Base-by-base conservation (phyloP, 2,888 invertebrate species). In the Cerceris ruficornis region DNA sequence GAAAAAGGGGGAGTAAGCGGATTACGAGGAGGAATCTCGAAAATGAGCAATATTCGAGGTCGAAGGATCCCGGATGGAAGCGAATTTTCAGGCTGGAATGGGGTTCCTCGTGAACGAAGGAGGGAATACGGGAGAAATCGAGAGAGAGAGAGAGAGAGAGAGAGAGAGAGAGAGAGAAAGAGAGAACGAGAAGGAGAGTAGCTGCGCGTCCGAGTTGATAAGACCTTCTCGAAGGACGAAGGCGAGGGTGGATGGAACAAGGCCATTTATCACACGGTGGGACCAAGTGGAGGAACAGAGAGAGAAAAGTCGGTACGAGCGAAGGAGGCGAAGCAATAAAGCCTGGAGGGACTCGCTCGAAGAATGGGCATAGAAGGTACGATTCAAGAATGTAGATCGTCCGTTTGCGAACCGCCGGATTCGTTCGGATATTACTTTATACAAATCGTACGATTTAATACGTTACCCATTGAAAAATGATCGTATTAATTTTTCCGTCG, bases 251-350 rank as follows among this genome's bases (percentile, higher is more conserved):
- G 89, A 87, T 86, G 87, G 85, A 87, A 86, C 85, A 81, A 80
- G 87, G 83, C 87, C 89, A 90, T 91, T 89, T 90, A 90, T 91
- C 90, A 91, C 88, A 74, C 80, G 82, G 82, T 83, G 83, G 86
- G 83, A 88, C 87, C 90, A 91, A 90, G 90, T 90, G 90, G 87
- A 86, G 85, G 83, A 89, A 81, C 80, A 72, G 78, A 55, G 77
- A 75, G 81, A 66, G 61, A 65, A 59, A 66, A 68, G 68, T 72
- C 79, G 55, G 71, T 74, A 85, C 66, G 83, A 82, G 68, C 71
- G 85, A 57, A 77, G 72, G 67, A 62, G 74, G 69, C 75, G 81
- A 77, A 70, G 86, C 84, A 84, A 86, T 86, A 83, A 83, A 83
- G 81, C 81, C 82, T 70, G 77, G 71, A 77, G 86, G 81, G 82